Conservation (phyloP, 1,140 invertebrate species). For the Cydia splendana region DNA sequence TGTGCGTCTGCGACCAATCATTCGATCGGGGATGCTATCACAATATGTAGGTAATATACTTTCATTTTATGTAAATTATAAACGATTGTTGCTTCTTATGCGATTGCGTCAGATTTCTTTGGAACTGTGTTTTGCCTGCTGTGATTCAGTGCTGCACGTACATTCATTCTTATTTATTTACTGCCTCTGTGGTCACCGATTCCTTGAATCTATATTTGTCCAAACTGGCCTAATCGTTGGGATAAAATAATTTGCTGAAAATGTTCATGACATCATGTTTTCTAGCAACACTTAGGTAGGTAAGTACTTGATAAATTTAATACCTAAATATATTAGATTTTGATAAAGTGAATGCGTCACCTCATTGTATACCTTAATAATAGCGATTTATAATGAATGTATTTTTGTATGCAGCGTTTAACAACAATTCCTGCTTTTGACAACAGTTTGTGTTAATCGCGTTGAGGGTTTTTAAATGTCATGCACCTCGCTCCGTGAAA, state of each 20-base stretch:
- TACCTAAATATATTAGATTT: neutral
- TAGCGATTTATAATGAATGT: neutral
- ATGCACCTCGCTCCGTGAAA: slow-evolving; percentile 57
- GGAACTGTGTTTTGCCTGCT: neutral
- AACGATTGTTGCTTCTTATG: neutral
- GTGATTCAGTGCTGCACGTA: neutral
- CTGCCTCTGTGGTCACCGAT: neutral
- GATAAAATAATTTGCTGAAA: neutral
- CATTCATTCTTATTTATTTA: slow-evolving; percentile 5
- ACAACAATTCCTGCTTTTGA: too few species aligned
- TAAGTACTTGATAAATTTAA: neutral
- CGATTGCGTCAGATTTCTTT: slow-evolving; percentile 20
- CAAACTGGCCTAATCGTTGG: neutral
- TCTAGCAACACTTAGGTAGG: neutral
- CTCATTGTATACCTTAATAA: neutral
- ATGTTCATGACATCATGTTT: neutral
- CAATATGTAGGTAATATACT: neutral
- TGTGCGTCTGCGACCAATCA: too few species aligned
- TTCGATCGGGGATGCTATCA: neutral
- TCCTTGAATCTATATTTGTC: neutral
- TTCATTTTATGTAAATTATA: neutral
- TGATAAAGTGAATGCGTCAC: too few species aligned
- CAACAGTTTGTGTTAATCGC: slow-evolving; percentile 30
- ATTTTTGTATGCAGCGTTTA: too few species aligned
- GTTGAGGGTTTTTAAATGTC: slow-evolving; percentile 62